Evolutionary conservation across 2,888 invertebrate species (phyloP).

Genomic region (Sabellastarte sp.): DNA sequence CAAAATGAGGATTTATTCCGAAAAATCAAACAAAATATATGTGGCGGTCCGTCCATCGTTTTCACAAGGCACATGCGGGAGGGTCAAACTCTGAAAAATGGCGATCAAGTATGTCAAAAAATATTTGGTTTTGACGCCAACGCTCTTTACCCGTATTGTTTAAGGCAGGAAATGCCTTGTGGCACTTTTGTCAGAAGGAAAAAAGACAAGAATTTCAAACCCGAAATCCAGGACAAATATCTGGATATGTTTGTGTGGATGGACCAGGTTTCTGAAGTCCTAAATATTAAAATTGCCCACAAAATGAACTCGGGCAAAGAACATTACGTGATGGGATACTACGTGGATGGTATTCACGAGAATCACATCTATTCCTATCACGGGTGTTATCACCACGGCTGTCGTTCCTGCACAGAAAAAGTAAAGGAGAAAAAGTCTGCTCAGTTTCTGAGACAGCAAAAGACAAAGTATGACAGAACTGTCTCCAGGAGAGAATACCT

Average conservation of each 20-base stretch:
- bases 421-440: not conserved
- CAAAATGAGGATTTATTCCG: conserved; percentile 21
- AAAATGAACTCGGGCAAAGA: not conserved
- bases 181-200: not conserved
- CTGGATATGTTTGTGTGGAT: not conserved
- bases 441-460: not conserved
- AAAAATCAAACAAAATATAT: not conserved
- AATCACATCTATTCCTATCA: too few relatives aligned
- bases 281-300: not conserved
- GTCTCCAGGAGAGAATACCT: too few relatives aligned
- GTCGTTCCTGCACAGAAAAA: too few relatives aligned
- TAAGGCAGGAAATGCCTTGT: too few relatives aligned
- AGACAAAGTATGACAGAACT: not conserved
- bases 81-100: not conserved
- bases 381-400: too few relatives aligned
- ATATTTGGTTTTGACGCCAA: not conserved
- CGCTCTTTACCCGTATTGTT: not conserved
- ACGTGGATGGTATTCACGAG: not conserved
- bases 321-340: not conserved
- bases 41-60: not conserved
- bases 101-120: not conserved
- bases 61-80: not conserved
- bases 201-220: not conserved
- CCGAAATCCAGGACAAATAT: not conserved
- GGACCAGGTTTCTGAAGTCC: not conserved